Evolutionary conservation across 2,797 vertebrate genomes (phyloP), one percentile per base, ranked within the genome.

Genomic region (Salmo trutta): DNA sequence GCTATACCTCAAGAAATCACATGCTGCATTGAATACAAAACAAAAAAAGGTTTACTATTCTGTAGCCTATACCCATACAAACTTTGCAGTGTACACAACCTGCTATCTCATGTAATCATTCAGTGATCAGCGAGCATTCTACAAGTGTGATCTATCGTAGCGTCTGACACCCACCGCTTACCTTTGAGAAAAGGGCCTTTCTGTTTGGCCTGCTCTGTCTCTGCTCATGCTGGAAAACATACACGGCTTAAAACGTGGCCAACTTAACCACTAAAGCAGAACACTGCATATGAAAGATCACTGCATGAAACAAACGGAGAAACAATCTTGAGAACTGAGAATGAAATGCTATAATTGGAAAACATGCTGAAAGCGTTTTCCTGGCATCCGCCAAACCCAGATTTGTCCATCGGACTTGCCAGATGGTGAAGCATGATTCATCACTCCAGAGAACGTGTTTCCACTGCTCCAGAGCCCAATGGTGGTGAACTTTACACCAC

Each of bases 211-310:
- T 94, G 93, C 88, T 92, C 90, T 92, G 89, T 76, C 90, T 92
- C 91, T 93, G 90, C 74, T 90, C 90, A 92, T 80, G 89, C 91
- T 92, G 91, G 87, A 93, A 92, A 92, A 93, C 90, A 94, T 91
- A 94, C 88, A 91, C 83, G 89, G 90, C 94, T 92, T 90, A 93
- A 88, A 87, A 91, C 90, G 88, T 82, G 78, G 88, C 85, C 85
- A 85, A 88, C 85, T 91, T 79, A 78, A 75, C 64, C 24, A 79
- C 73, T 33, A 68, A 79, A 82, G 75, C 33, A 76, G 56, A 83
- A 4, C 5, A 54, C n/a, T 19, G 19, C 54, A 59, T 59, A n/a
- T n/a, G 54, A 19, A 59, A 15, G 74, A 73, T 68, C 27, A 81
- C 73, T 73, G 84, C 79, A 82, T 69, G 51, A 78, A 83, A 70